Percentiles rank a stretch among this genome's conserved stretches.
phyloP scores from a whole-genome alignment of 2,797 vertebrate species.

The Peromyscus eremicus region DNA sequence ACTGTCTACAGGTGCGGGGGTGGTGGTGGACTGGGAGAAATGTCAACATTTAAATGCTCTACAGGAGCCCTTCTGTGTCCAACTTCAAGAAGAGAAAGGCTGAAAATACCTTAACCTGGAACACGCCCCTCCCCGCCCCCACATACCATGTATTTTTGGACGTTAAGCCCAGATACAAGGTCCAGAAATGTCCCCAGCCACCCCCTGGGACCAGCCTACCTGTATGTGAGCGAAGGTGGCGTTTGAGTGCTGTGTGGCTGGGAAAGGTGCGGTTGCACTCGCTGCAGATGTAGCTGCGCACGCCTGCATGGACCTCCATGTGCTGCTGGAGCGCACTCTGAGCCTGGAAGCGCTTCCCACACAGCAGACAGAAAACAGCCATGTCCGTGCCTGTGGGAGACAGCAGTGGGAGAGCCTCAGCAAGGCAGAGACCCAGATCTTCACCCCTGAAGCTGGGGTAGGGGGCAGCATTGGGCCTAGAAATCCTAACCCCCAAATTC shows the following conservation, averaged over 20 bases:
- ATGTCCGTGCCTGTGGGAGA: constrained; percentile 95
- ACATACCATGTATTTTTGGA: not conserved
- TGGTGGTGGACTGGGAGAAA: not conserved
- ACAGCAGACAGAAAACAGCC: constrained; percentile 99
- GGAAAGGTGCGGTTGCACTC: constrained; percentile 99
- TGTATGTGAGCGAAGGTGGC: constrained; percentile 98
- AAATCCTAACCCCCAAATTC: accelerated
- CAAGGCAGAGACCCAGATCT: not conserved
- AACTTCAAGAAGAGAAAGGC: not conserved
- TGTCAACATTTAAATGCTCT: no score
- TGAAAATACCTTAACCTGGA: not conserved
- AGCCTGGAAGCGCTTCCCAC: constrained; percentile 98
- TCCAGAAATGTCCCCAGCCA: accelerated
- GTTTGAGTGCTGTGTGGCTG: constrained; percentile 98
- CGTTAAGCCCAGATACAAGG: not conserved
- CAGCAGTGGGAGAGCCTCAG: not conserved
- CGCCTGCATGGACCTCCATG: constrained; percentile 99
- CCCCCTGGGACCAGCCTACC: constrained; percentile 87
- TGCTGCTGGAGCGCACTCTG: constrained; percentile 99
- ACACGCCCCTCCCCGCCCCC: accelerated
- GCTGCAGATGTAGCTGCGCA: constrained; percentile 99
- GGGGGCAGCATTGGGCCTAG: accelerated
- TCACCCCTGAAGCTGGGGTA: accelerated
- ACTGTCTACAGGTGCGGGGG: not conserved
- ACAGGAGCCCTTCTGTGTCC: not conserved